Evolutionary conservation across 2,797 vertebrate species (phyloP).

Genomic region (Danio kyathit): DNA sequence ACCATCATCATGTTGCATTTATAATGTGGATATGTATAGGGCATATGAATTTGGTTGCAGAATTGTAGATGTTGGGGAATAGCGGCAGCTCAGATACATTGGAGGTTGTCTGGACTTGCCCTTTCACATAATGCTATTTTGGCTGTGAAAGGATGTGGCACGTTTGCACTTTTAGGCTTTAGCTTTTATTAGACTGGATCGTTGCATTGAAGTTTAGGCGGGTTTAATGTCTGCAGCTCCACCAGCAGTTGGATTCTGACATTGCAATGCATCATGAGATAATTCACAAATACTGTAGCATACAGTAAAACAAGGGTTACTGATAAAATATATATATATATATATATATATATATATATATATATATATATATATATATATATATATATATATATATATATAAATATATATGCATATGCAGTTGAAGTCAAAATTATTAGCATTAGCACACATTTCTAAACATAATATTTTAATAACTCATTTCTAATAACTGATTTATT

Average conservation of each 20-base stretch:
- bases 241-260: constrained; percentile 73
- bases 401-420: too few species aligned
- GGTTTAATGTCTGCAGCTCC: constrained; percentile 80
- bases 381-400: too few species aligned
- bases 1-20: constrained; percentile 36
- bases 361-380: too few species aligned
- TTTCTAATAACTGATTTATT: too few species aligned
- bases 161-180: constrained; percentile 63
- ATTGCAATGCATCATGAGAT: constrained; percentile 67
- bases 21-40: neutral
- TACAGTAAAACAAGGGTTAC: constrained; percentile 5
- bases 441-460: too few species aligned
- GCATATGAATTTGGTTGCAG: neutral
- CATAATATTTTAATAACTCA: too few species aligned
- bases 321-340: too few species aligned
- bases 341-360: too few species aligned
- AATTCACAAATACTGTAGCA: constrained; percentile 18
- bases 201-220: neutral
- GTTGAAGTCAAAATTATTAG: too few species aligned
- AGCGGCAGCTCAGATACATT: neutral
- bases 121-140: neutral
- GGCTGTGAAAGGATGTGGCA: constrained; percentile 10
- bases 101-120: neutral
- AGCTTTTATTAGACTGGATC: constrained; percentile 46
- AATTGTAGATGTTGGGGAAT: neutral